Conservation (phyloP, 2,113 vertebrate genomes). For the Eretmochelys imbricata region DNA sequence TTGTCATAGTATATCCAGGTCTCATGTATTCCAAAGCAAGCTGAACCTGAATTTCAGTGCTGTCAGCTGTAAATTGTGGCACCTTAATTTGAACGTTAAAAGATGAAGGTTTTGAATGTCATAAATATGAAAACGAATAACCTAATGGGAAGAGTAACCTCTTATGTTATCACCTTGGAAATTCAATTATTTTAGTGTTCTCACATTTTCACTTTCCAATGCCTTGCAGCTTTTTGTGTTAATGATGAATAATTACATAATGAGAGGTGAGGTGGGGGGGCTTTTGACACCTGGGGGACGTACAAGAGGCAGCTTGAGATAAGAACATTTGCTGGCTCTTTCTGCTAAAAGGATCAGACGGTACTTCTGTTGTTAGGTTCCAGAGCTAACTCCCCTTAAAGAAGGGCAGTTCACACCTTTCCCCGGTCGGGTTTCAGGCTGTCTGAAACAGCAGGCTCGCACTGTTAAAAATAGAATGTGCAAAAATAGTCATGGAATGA, state of each 20-base stretch:
- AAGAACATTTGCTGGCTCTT: background rate
- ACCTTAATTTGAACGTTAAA: background rate
- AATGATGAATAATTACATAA: background rate
- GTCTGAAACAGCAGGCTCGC: background rate
- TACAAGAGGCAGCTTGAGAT: background rate
- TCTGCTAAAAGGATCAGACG: background rate
- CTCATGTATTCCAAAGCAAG: background rate
- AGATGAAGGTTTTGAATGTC: background rate
- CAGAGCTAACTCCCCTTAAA: background rate
- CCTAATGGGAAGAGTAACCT: background rate
- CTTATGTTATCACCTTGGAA: background rate
- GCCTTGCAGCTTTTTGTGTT: background rate
- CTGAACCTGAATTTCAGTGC: background rate
- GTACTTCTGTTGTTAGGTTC: background rate
- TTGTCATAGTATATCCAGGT: background rate
- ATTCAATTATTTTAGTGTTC: background rate
- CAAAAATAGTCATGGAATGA: background rate
- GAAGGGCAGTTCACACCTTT: background rate
- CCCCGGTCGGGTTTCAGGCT: background rate
- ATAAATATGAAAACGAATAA: background rate
- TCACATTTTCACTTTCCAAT: background rate
- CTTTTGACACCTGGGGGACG: background rate
- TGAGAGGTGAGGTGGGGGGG: background rate
- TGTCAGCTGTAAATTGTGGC: fast-evolving
- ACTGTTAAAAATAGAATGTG: background rate